Evolutionary conservation across 1,140 invertebrate genomes (phyloP).

Genomic region (Gonatopus flavifemur): DNA sequence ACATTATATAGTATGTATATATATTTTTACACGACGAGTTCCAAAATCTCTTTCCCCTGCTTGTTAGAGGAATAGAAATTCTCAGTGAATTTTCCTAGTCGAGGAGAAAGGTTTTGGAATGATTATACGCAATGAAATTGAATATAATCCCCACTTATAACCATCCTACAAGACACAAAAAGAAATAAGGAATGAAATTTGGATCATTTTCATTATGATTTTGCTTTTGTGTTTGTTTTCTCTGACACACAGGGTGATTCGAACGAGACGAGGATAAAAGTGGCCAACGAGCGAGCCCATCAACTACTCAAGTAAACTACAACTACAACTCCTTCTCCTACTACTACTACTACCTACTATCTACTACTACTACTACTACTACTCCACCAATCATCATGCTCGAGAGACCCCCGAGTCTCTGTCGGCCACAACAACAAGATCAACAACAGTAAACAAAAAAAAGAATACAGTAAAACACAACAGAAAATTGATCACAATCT

Average conservation of each 20-base stretch:
- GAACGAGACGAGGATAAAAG: constrained; percentile 79
- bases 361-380: constrained; percentile 12
- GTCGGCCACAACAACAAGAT: constrained; percentile 6
- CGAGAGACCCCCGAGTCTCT: too few relatives aligned
- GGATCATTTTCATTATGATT: constrained; percentile 31
- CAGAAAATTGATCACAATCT: constrained; percentile 1
- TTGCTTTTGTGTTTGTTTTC: constrained; percentile 44
- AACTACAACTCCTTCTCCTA: constrained; percentile 23
- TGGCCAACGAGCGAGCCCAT: constrained; percentile 78
- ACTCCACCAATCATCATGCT: too few relatives aligned
- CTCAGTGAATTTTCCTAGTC: too few relatives aligned
- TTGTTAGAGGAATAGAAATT: too few relatives aligned
- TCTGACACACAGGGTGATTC: constrained; percentile 67
- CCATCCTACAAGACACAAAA: too few relatives aligned
- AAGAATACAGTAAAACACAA: background rate
- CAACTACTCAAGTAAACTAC: constrained; percentile 70
- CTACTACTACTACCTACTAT: constrained; percentile 19
- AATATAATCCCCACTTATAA: too few relatives aligned
- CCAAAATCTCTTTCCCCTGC: too few relatives aligned
- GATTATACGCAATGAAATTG: too few relatives aligned
- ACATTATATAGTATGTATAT: too few relatives aligned
- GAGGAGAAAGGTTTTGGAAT: too few relatives aligned
- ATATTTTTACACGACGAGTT: too few relatives aligned
- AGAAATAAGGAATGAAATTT: too few relatives aligned
- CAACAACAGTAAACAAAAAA: constrained; percentile 11